These are phyloP conservation scores for Hippolais icterina DNA, from an alignment of 2,113 vertebrate species.

Conservation along the genomic window DNA sequence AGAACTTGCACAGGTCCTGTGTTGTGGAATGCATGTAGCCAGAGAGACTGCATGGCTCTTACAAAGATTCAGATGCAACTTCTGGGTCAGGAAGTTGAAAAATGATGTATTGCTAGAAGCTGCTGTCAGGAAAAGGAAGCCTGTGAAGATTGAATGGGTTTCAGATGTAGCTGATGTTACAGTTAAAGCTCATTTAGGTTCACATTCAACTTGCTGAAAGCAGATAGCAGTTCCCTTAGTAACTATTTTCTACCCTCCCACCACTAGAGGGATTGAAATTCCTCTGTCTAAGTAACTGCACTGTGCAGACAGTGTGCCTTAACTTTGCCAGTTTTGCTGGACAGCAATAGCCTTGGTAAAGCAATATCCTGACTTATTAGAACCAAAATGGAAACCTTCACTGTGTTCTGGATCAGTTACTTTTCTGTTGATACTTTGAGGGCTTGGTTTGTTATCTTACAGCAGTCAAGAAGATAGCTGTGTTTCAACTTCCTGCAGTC, in stretches of 20 bases:
- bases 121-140: background rate
- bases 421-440: background rate
- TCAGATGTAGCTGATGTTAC: background rate
- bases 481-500: background rate
- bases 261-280: background rate
- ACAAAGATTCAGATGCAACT: background rate
- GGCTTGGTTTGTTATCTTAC: background rate
- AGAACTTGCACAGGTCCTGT: background rate
- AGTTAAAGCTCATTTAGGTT: background rate
- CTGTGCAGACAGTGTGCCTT: rapidly evolving
- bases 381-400: background rate
- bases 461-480: background rate
- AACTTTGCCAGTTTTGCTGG: background rate
- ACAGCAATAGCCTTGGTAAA: background rate
- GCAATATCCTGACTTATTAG: background rate
- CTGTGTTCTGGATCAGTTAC: background rate
- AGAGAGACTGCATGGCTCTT: background rate
- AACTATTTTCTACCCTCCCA: background rate
- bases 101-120: background rate
- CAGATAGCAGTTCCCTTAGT: background rate
- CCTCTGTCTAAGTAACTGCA: rapidly evolving
- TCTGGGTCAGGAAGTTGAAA: background rate
- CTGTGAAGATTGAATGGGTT: background rate
- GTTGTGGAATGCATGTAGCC: background rate
- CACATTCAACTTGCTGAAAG: background rate